phyloP scores from a whole-genome alignment of 2,888 invertebrate genomes.

The Phortica magna region DNA sequence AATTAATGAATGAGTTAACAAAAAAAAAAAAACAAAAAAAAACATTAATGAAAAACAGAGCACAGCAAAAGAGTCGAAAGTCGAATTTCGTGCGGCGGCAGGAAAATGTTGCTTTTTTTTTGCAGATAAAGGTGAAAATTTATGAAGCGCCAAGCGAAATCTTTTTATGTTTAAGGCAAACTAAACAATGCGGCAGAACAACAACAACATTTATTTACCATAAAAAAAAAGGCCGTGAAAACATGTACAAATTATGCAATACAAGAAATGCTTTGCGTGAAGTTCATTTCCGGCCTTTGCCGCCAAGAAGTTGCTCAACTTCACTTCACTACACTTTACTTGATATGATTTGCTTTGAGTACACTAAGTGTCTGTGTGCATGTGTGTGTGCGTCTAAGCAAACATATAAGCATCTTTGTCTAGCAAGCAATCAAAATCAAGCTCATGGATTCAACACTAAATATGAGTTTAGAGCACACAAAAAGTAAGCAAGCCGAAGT shows the following conservation, averaged over 20 bases:
- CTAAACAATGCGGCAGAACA: conserved; percentile 6
- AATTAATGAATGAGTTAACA: conserved; percentile 73
- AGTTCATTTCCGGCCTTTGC: not conserved
- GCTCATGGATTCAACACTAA: too few relatives aligned
- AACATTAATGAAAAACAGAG: conserved; percentile 67
- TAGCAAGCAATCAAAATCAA: too few relatives aligned
- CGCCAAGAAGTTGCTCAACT: not conserved
- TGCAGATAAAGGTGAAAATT: conserved; percentile 69
- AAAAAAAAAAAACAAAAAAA: conserved; percentile 44
- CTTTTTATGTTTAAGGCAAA: not conserved
- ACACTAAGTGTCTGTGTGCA: not conserved
- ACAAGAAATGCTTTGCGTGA: not conserved
- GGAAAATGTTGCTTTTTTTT: conserved; percentile 53
- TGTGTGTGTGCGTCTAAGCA: conserved; percentile 54
- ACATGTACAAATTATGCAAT: not conserved
- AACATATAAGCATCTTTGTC: conserved; percentile 62
- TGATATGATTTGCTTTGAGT: too few relatives aligned
- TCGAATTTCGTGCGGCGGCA: conserved; percentile 39
- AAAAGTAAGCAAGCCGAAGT: too few relatives aligned
- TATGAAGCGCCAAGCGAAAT: conserved; percentile 56
- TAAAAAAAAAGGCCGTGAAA: conserved; percentile 28
- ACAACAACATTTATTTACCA: not conserved
- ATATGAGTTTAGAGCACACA: too few relatives aligned
- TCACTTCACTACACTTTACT: not conserved
- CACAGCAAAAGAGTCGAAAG: too few relatives aligned